These are phyloP conservation scores for Phrynocephalus guinanensis DNA, from an alignment of 2,797 vertebrate species.

Conservation along the genomic window DNA sequence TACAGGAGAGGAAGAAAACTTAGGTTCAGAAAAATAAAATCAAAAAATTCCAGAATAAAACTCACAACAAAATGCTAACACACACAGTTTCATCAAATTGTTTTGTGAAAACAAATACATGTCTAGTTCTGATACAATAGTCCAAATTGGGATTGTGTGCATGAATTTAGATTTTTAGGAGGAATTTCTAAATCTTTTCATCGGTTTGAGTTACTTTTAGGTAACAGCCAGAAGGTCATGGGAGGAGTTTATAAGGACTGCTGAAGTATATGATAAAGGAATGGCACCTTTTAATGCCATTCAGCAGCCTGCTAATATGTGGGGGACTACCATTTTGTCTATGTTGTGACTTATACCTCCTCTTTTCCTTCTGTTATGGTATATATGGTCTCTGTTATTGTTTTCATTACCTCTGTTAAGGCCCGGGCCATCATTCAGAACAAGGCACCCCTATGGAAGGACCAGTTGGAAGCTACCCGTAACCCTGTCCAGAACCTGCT, in stretches of 20 bases:
- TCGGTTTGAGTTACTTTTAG: background rate
- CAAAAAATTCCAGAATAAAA: background rate
- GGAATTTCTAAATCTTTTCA: background rate
- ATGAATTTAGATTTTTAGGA: background rate
- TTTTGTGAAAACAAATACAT: background rate
- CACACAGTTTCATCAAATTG: background rate
- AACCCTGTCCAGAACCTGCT: slow-evolving; percentile 66
- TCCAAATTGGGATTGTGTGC: background rate
- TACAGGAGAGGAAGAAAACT: background rate
- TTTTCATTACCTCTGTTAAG: slow-evolving; percentile 55
- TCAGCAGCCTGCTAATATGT: background rate
- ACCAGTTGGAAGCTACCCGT: slow-evolving; percentile 80
- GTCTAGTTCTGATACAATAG: background rate
- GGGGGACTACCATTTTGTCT: background rate
- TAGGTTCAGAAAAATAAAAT: background rate
- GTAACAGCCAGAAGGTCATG: background rate
- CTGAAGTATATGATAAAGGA: background rate
- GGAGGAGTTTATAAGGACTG: background rate
- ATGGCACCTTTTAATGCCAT: background rate
- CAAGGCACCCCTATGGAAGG: slow-evolving; percentile 77
- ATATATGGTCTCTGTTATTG: background rate
- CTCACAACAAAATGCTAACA: too few species aligned
- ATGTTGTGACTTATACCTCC: background rate
- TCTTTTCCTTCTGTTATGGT: background rate
- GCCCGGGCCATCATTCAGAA: slow-evolving; percentile 77